phyloP scores from a whole-genome alignment of 2,888 invertebrate genomes.

The Gortyna flavago region DNA sequence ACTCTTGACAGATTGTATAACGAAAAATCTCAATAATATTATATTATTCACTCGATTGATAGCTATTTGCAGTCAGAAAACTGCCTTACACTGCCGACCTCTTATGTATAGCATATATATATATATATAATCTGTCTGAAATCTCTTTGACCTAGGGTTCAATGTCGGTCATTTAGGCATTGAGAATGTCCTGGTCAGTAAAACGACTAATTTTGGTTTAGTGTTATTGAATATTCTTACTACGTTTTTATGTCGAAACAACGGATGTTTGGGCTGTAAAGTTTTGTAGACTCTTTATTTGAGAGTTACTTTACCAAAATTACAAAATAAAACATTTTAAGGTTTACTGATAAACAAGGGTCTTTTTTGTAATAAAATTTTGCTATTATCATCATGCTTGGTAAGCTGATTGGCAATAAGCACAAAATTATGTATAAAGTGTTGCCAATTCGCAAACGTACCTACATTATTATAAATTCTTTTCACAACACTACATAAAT shows the following conservation, averaged over 20 bases:
- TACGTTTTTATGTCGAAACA: constrained; percentile 38
- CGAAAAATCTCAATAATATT: constrained; percentile 17
- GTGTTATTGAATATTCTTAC: constrained; percentile 45
- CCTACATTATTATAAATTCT: not conserved
- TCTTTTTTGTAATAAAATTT: constrained; percentile 24
- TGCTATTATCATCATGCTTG: constrained; percentile 14
- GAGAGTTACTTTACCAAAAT: constrained; percentile 13
- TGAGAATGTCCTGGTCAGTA: constrained; percentile 48
- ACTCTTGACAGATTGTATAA: not conserved
- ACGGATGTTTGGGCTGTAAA: constrained; percentile 34
- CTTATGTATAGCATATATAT: constrained; percentile 48
- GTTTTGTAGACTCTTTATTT: constrained; percentile 38
- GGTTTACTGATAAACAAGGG: constrained; percentile 25
- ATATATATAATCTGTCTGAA: constrained; percentile 45
- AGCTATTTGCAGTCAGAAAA: constrained; percentile 39
- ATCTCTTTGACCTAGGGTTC: constrained; percentile 54
- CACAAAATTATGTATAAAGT: not conserved
- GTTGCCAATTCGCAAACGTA: not conserved
- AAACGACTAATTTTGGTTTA: constrained; percentile 59
- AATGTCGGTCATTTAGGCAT: constrained; percentile 30
- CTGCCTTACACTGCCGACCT: constrained; percentile 12
- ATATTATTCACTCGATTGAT: constrained; percentile 33
- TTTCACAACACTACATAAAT: not conserved
- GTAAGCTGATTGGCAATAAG: not conserved
- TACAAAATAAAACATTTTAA: constrained; percentile 38